Evolutionary conservation across 2,797 vertebrate genomes (phyloP), one percentile per base, ranked within the genome.

Genomic region (Chrosomus eos): DNA sequence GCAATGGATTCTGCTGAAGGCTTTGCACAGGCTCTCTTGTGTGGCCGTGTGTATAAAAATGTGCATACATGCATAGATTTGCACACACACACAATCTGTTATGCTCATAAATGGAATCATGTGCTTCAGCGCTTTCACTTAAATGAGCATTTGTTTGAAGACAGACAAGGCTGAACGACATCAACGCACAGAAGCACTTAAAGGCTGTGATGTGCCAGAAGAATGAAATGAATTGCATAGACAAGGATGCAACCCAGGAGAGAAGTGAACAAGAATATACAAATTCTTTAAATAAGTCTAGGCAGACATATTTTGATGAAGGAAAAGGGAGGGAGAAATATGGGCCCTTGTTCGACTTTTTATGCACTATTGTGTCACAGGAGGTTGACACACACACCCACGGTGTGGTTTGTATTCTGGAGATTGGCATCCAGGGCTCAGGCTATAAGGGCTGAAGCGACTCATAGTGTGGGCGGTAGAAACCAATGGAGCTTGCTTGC

Each of bases 361-460:
- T 40, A 14, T 72, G 73, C 16, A 33, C 70, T 76, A 53, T 74
- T 83, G 72, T 81, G 88, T 73, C 74, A 60, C 67, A 84, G 53
- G 14, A 84, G 75, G 72, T 72, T 82, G 77, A 85, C 83, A 82
- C 28, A 85, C 80, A 83, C 45, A 45, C 85, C 87, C 87, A 74
- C 83, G 19, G 62, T 68, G 74, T 9, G 68, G 68, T 85, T 85
- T 28, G 3, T 64, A 84, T 75, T 38, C 31, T 70, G 36, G 66
- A 70, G 64, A 70, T 84, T 13, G 53, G 68, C 53, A 78, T 73
- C 40, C 67, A 38, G 55, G 67, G 40, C 77, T 80, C 38, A 0
- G 40, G 31, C 21, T 68, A 64, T 23, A 26, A 70, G 72, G 36
- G 16, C 80, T 67, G 64, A 83, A 48, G 28, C 38, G 62, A 48